Evolutionary conservation across 2,797 vertebrate species (phyloP), one percentile per base, ranked within the genome.

Genomic region (Cygnus olor): DNA sequence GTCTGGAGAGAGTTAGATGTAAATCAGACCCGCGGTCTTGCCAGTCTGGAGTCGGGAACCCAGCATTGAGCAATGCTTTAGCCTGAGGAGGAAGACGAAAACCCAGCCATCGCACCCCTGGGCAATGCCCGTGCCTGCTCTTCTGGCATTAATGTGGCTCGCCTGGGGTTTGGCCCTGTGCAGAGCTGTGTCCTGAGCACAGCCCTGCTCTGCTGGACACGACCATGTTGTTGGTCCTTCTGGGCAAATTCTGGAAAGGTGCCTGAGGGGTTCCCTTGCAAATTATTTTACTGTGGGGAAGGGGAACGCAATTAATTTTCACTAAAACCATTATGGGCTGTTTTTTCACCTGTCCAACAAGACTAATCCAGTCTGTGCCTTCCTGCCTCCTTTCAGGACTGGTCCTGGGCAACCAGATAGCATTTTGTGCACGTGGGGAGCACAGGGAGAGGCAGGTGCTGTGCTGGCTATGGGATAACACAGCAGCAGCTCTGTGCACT

Each of bases 1-100:
- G 57, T 92, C 88, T 94, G 85, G 78, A 95, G 86, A 89, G 79
- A 85, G 61, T 89, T 90, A 93, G 80, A 80, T 94, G 78, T 34
- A 65, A 80, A 57, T 87, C 84, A 90, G 45, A 96, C 47, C 91
- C 74, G 16, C 15, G 2, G 70, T 95, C 88, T 94, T 93, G 88
- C 79, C 88, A 85, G 90, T 56, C 81, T 93, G 86, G 86, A 94
- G 69, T 80, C 81, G 27, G 61, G 54, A 90, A 71, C 51, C 42
- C 87, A 85, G 76, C 65, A 72, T 53, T 77, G 57, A 83, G 36
- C 81, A 42, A 7, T 42, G 3, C 11, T 66, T 63, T 74, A 86
- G 69, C 79, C 58, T 73, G 56, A 94, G 73, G 58, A 94, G 84
- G 34, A 93, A 30, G 76, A 44, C 38, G 71, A 61, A 86, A 89